phyloP scores from a whole-genome alignment of 2,797 vertebrate genomes.

The Takifugu ocellatus region DNA sequence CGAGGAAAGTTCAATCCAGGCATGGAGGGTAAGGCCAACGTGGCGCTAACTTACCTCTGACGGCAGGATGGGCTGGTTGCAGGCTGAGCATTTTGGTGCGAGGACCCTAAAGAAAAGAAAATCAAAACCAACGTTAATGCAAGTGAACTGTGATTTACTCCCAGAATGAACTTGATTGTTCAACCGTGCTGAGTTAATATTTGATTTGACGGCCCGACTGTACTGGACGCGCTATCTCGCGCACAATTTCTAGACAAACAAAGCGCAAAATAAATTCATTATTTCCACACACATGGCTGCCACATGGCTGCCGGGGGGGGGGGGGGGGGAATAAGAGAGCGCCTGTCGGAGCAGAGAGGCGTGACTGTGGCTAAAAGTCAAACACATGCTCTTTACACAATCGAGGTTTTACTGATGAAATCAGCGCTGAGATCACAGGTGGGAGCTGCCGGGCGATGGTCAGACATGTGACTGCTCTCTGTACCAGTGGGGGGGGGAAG shows the following conservation, averaged over 20 bases:
- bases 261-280: slow-evolving; percentile 37
- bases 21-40: neutral
- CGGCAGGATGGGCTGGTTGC: slow-evolving; percentile 91
- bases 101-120: slow-evolving; percentile 77
- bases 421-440: slow-evolving; percentile 38
- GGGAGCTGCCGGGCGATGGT: slow-evolving; percentile 25
- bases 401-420: slow-evolving; percentile 41
- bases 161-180: neutral
- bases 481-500: slow-evolving; percentile 29
- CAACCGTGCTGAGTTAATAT: neutral
- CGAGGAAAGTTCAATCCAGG: neutral
- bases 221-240: slow-evolving; percentile 54
- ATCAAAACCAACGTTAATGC: neutral
- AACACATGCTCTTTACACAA: slow-evolving; percentile 46
- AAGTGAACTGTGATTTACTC: too few relatives aligned
- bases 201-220: slow-evolving; percentile 16
- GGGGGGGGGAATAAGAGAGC: slow-evolving; percentile 60
- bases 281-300: slow-evolving; percentile 53
- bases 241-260: slow-evolving; percentile 19
- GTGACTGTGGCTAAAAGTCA: slow-evolving; percentile 44
- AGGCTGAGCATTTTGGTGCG: slow-evolving; percentile 93
- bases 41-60: slow-evolving; percentile 81
- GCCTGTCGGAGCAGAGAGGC: slow-evolving; percentile 41
- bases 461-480: slow-evolving; percentile 3
- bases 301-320: slow-evolving; percentile 51